phyloP scores from a whole-genome alignment of 1,140 invertebrate species.

The Bombus difficillimus region DNA sequence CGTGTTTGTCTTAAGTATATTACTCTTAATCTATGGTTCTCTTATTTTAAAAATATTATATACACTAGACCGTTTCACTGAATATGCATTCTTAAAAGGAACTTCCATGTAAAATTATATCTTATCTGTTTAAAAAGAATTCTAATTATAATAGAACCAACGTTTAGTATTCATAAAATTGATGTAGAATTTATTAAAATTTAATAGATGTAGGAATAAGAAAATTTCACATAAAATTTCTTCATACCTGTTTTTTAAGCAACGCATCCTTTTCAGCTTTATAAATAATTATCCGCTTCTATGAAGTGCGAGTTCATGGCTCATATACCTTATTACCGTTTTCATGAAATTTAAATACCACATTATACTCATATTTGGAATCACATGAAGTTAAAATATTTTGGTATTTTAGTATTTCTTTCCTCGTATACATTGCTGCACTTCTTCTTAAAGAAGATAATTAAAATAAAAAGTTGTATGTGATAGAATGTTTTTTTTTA shows the following conservation, averaged over 20 bases:
- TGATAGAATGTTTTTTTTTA: background rate
- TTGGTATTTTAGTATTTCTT: background rate
- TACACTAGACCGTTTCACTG: too few relatives aligned
- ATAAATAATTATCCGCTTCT: background rate
- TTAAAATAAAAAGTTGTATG: background rate
- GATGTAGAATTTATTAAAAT: too few relatives aligned
- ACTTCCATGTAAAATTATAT: background rate
- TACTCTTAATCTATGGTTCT: background rate
- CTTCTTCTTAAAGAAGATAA: background rate
- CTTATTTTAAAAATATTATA: background rate
- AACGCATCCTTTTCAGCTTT: background rate
- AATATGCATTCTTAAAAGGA: background rate
- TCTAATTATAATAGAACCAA: background rate
- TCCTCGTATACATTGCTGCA: background rate
- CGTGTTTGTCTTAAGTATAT: background rate
- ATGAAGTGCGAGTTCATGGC: background rate
- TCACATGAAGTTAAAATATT: background rate
- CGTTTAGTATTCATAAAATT: background rate
- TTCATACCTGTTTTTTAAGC: background rate
- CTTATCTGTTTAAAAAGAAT: background rate
- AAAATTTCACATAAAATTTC: background rate
- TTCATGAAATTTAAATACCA: background rate
- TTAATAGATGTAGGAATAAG: too few relatives aligned
- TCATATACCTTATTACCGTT: background rate
- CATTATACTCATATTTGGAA: background rate